A percentile compares a stretch with the other conserved stretches of the same genome.
Evolutionary conservation across 2,113 vertebrate genomes (phyloP).

Genomic region (Willisornis vidua): DNA sequence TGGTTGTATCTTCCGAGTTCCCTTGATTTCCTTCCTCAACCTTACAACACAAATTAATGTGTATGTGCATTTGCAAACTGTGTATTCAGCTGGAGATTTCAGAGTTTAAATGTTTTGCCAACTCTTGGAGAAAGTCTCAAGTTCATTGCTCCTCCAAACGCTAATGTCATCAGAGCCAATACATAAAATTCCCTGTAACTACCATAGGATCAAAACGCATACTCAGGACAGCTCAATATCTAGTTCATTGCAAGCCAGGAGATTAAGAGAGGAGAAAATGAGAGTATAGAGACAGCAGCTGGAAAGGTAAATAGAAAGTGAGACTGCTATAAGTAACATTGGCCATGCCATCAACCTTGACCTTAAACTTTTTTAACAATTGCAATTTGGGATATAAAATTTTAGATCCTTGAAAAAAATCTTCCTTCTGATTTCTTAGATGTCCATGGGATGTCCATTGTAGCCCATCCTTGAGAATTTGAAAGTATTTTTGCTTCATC

Average conservation of each 20-base stretch:
- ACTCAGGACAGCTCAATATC: not conserved
- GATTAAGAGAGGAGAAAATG: not conserved
- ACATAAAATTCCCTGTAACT: not conserved
- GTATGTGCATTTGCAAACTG: not conserved
- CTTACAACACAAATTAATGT: not conserved
- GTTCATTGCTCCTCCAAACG: not conserved
- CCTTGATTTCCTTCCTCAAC: not conserved
- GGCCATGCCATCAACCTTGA: not conserved
- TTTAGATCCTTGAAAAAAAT: not conserved
- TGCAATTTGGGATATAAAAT: not conserved
- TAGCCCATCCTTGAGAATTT: not conserved
- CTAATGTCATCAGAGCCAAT: not conserved
- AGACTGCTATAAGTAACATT: not conserved
- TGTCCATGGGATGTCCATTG: not conserved
- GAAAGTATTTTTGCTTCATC: not conserved
- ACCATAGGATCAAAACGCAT: not conserved
- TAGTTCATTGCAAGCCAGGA: not conserved
- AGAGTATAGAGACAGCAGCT: not conserved
- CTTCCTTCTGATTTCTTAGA: not conserved
- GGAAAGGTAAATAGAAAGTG: not conserved
- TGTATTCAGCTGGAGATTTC: not conserved
- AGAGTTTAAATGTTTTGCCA: not conserved
- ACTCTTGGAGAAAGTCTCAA: not conserved
- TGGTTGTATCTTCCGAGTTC: not conserved
- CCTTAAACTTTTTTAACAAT: not conserved